phyloP scores from a whole-genome alignment of 2,888 invertebrate species.

The Meloe dianella region DNA sequence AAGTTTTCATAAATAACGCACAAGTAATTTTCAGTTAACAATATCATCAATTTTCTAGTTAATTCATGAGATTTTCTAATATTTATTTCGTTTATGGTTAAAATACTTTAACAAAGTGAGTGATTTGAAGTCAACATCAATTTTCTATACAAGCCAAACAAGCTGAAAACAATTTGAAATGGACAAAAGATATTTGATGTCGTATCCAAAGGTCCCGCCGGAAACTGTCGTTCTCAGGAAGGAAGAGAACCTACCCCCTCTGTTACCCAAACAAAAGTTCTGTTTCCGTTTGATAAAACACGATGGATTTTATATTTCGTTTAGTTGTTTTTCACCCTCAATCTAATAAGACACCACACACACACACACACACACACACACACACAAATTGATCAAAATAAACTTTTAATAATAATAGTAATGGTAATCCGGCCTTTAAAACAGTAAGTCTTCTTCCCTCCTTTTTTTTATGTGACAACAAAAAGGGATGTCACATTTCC shows the following conservation, averaged over 20 bases:
- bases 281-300: slow-evolving; percentile 8
- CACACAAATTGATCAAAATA: neutral
- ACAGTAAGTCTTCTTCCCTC: too few relatives aligned
- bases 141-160: slow-evolving; percentile 8
- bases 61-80: slow-evolving; percentile 20
- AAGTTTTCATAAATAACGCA: slow-evolving; percentile 54
- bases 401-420: neutral
- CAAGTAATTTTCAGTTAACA: slow-evolving; percentile 48
- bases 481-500: slow-evolving; percentile 32
- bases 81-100: slow-evolving; percentile 1
- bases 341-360: too few relatives aligned
- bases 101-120: neutral
- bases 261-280: neutral
- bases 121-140: neutral
- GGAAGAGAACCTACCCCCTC: slow-evolving; percentile 14
- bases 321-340: neutral
- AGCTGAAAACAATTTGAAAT: slow-evolving; percentile 12
- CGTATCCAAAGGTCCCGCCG: slow-evolving; percentile 18
- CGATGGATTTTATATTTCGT: slow-evolving; percentile 5
- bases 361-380: too few relatives aligned
- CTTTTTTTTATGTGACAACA: neutral
- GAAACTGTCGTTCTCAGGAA: slow-evolving; percentile 28
- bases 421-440: neutral
- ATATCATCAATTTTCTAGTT: slow-evolving; percentile 32
- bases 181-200: slow-evolving; percentile 12